A percentile compares a stretch with the other conserved stretches of the same genome.
Evolutionary conservation across 2,888 invertebrate species (phyloP).

Genomic region (Cephus runcator): DNA sequence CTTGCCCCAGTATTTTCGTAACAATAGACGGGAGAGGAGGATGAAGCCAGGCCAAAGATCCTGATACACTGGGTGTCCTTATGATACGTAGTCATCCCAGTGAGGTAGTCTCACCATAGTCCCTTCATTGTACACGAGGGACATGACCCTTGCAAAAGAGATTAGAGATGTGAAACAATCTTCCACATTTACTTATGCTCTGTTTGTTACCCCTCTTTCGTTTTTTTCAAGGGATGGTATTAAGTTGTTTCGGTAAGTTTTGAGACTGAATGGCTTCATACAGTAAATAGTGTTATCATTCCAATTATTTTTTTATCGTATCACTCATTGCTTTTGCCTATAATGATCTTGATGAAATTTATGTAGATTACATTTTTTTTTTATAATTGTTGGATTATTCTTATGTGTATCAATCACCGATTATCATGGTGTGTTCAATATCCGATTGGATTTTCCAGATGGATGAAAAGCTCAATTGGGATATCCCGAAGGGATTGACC

Average conservation of each 20-base stretch:
- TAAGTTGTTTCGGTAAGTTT: no score
- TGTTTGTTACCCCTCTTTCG: neutral
- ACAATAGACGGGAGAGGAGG: neutral
- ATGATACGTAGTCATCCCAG: neutral
- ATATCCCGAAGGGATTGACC: neutral
- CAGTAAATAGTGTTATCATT: neutral
- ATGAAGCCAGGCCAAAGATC: neutral
- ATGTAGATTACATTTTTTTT: neutral
- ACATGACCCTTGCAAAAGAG: neutral
- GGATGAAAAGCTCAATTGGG: neutral
- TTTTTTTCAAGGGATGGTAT: neutral
- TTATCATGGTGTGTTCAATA: neutral
- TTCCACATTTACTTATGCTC: neutral
- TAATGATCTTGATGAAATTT: neutral
- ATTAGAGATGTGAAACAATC: neutral
- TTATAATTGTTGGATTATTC: neutral
- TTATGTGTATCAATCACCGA: neutral
- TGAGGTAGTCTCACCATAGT: neutral
- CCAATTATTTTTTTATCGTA: neutral
- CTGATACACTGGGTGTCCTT: neutral
- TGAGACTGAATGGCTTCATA: no score
- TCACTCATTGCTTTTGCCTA: neutral
- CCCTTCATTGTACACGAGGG: neutral
- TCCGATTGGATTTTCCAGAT: neutral
- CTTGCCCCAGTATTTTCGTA: neutral